Percentiles rank a stretch among this genome's conserved stretches.
Conservation (phyloP, 2,888 invertebrate genomes). For the Hedychridium roseum region DNA sequence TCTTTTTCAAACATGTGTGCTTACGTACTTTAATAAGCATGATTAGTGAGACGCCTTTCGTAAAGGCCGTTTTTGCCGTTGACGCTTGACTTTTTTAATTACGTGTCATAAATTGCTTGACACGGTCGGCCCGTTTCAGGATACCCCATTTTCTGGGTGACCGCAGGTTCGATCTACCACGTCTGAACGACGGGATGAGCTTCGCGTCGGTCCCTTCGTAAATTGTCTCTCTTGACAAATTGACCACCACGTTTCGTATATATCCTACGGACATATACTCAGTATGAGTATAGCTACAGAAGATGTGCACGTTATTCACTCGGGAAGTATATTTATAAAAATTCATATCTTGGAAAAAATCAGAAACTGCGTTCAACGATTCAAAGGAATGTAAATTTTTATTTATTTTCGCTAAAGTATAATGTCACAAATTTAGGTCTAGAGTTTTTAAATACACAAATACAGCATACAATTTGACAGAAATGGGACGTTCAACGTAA, state of each 20-base stretch:
- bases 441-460: too few species aligned
- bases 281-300: background rate
- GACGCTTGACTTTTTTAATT: slow-evolving; percentile 57
- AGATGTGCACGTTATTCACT: too few species aligned
- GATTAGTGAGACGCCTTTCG: too few species aligned
- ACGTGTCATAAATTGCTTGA: slow-evolving; percentile 58
- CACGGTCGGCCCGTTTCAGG: slow-evolving; percentile 51
- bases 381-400: too few species aligned
- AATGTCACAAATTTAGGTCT: too few species aligned
- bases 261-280: slow-evolving; percentile 21
- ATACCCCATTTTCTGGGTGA: slow-evolving; percentile 59
- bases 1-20: too few species aligned
- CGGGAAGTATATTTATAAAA: too few species aligned
- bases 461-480: too few species aligned
- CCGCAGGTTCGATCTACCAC: slow-evolving; percentile 53
- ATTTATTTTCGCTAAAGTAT: too few species aligned
- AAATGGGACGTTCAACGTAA: too few species aligned
- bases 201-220: slow-evolving; percentile 40
- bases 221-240: slow-evolving; percentile 54
- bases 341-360: background rate
- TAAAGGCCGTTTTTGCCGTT: slow-evolving; percentile 37
- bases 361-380: too few species aligned
- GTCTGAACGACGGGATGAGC: slow-evolving; percentile 40
- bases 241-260: slow-evolving; percentile 28
- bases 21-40: too few species aligned